Evolutionary conservation across 2,888 invertebrate species (phyloP).

Genomic region (Cynaeus angustus): DNA sequence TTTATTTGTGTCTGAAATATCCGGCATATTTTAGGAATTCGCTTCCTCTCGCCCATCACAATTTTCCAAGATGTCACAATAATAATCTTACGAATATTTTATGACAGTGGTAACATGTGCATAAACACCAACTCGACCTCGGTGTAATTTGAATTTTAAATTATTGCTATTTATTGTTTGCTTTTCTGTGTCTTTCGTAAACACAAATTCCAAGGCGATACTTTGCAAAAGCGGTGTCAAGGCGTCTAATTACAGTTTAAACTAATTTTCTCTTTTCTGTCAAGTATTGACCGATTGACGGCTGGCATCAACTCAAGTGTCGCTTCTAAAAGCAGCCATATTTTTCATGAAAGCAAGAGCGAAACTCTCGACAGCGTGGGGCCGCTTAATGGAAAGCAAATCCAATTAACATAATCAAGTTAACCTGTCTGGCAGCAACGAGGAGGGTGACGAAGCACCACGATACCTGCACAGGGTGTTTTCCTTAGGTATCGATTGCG

Average conservation of each 20-base stretch:
- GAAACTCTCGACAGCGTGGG: slow-evolving; percentile 42
- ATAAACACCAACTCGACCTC: too few relatives aligned
- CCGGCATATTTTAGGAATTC: too few relatives aligned
- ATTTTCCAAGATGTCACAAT: too few relatives aligned
- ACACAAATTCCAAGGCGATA: too few relatives aligned
- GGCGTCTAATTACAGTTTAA: slow-evolving; percentile 38
- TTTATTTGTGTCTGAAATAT: too few relatives aligned
- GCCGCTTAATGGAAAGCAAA: slow-evolving; percentile 56
- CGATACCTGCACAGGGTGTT: slow-evolving; percentile 39
- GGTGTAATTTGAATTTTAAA: too few relatives aligned
- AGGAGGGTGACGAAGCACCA: slow-evolving; percentile 30
- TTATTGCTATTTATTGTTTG: too few relatives aligned
- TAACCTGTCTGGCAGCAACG: slow-evolving; percentile 53
- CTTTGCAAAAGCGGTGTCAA: too few relatives aligned
- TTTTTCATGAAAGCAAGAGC: slow-evolving; percentile 47
- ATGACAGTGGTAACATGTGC: too few relatives aligned
- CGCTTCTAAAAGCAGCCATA: slow-evolving; percentile 43
- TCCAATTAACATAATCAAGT: slow-evolving; percentile 58
- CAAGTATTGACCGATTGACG: slow-evolving; percentile 37
- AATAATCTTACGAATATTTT: too few relatives aligned
- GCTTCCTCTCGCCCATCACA: too few relatives aligned
- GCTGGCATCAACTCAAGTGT: slow-evolving; percentile 13
- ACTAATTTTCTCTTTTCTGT: slow-evolving; percentile 22
- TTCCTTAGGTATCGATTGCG: slow-evolving; percentile 48
- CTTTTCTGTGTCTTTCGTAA: too few relatives aligned